These are phyloP conservation scores for Eretmocerus hayati DNA, from an alignment of 2,888 invertebrate species.

Conservation along the genomic window DNA sequence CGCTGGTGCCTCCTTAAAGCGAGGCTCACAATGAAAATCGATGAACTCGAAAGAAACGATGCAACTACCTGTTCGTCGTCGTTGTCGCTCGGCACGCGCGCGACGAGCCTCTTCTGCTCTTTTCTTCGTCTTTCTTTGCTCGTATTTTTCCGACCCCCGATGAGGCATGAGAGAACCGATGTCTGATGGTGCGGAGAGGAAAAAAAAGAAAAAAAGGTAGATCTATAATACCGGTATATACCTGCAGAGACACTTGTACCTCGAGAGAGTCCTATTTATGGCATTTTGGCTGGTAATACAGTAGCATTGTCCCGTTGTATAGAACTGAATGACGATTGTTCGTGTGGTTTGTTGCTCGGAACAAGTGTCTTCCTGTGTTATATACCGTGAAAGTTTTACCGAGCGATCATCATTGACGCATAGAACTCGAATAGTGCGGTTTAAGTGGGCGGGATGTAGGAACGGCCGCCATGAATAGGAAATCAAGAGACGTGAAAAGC, in stretches of 20 bases:
- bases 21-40: slow-evolving; percentile 24
- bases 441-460: too few species aligned
- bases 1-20: too few species aligned
- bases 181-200: background rate
- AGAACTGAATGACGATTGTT: slow-evolving; percentile 19
- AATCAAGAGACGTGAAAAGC: slow-evolving; percentile 7
- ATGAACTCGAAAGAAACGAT: slow-evolving; percentile 29
- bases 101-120: slow-evolving; percentile 12
- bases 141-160: background rate
- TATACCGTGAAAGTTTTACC: background rate
- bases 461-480: background rate
- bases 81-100: slow-evolving; percentile 20
- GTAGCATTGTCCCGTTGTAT: slow-evolving; percentile 1
- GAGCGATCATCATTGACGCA: too few species aligned
- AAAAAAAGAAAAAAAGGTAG: slow-evolving; percentile 7
- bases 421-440: too few species aligned
- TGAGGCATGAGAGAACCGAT: too few species aligned
- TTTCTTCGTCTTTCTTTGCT: too few species aligned
- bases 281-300: slow-evolving; percentile 6
- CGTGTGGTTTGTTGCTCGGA: slow-evolving; percentile 3
- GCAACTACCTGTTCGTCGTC: slow-evolving; percentile 24
- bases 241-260: slow-evolving; percentile 8
- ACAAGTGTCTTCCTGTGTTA: slow-evolving; percentile 5
- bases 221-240: too few species aligned
- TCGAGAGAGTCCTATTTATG: slow-evolving; percentile 15